Conservation (phyloP, 1,140 invertebrate species). For the Pseudoatta argentina region DNA sequence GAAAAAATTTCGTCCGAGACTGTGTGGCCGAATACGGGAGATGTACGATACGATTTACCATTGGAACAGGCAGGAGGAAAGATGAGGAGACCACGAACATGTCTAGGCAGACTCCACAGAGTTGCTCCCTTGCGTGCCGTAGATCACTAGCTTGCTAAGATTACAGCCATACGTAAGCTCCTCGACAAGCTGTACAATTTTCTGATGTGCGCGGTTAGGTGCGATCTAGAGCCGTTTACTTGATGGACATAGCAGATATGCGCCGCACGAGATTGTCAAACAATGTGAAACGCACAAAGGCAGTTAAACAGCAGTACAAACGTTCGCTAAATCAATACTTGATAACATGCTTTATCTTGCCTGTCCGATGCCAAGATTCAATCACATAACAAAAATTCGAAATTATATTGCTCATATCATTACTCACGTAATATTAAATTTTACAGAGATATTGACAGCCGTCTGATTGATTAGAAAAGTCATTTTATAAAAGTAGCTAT, state of each 20-base stretch:
- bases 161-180: slow-evolving; percentile 65
- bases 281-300: background rate
- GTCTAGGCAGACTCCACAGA: slow-evolving; percentile 17
- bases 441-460: too few relatives aligned
- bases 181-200: slow-evolving; percentile 54
- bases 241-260: background rate
- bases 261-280: background rate
- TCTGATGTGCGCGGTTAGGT: slow-evolving; percentile 16
- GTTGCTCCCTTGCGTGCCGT: slow-evolving; percentile 37
- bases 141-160: slow-evolving; percentile 62
- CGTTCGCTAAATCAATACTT: slow-evolving; percentile 22
- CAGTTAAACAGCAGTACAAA: background rate
- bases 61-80: background rate
- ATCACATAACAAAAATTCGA: background rate
- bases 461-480: background rate
- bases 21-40: background rate
- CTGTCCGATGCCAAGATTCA: background rate
- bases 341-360: background rate
- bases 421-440: background rate
- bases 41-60: slow-evolving; percentile 64
- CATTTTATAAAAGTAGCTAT: too few relatives aligned
- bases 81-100: background rate
- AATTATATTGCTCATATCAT: background rate
- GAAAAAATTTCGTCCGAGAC: slow-evolving; percentile 45
- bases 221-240: slow-evolving; percentile 5